Evolutionary conservation across 2,113 vertebrate species (phyloP).

Genomic region (Cottus gobio): DNA sequence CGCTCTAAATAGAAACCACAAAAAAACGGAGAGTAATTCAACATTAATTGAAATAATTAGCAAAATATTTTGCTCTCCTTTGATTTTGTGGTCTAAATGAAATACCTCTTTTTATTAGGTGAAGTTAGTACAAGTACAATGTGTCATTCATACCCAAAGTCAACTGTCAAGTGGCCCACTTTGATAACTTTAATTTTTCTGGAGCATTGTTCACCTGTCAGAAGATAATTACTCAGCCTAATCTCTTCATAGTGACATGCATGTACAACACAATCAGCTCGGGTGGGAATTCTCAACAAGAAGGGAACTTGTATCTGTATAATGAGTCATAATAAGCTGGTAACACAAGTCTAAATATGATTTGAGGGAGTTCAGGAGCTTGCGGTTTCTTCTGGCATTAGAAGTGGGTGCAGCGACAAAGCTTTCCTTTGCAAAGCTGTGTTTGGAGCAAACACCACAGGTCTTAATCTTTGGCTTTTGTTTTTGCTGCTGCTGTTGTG

Average conservation of each 20-base stretch:
- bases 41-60: neutral
- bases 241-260: slow-evolving; percentile 76
- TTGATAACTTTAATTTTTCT: slow-evolving; percentile 77
- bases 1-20: slow-evolving; percentile 3
- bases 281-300: slow-evolving; percentile 78
- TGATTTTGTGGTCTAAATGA: slow-evolving; percentile 40
- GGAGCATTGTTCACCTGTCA: slow-evolving; percentile 77
- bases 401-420: slow-evolving; percentile 87
- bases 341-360: slow-evolving; percentile 88
- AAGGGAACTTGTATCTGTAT: slow-evolving; percentile 88
- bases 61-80: neutral
- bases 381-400: slow-evolving; percentile 83
- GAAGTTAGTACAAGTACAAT: slow-evolving; percentile 43
- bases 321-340: slow-evolving; percentile 87
- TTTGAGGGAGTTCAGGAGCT: slow-evolving; percentile 89
- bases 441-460: slow-evolving; percentile 82
- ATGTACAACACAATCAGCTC: slow-evolving; percentile 77
- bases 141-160: slow-evolving; percentile 68
- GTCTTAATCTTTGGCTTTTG: slow-evolving; percentile 79
- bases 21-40: neutral
- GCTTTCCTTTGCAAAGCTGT: slow-evolving; percentile 72
- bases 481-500: slow-evolving; percentile 72
- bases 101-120: slow-evolving; percentile 49
- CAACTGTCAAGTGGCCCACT: slow-evolving; percentile 75
- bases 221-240: slow-evolving; percentile 79